Percentiles rank a stretch among this genome's conserved stretches.
These are phyloP conservation scores for Oryzias woworae DNA, from an alignment of 2,113 vertebrate species.

Conservation along the genomic window DNA sequence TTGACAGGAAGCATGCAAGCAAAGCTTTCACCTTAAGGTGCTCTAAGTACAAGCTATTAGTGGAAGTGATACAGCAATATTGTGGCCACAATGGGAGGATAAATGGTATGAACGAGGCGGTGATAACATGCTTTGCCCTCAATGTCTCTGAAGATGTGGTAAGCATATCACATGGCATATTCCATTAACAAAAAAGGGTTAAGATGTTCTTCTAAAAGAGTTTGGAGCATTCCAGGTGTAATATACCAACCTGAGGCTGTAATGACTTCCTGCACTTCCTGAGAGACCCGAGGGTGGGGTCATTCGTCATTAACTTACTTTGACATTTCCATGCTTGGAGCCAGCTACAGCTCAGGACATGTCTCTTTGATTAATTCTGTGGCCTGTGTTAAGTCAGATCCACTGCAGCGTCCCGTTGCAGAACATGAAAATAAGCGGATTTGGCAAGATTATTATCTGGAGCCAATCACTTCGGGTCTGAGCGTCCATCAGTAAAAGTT, in stretches of 20 bases:
- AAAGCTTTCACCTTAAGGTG: slow-evolving; percentile 41
- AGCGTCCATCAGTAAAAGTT: not conserved
- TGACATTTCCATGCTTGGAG: slow-evolving; percentile 17
- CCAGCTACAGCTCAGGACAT: slow-evolving; percentile 11
- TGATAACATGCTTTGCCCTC: slow-evolving; percentile 11
- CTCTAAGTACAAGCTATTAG: slow-evolving; percentile 55
- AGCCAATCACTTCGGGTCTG: slow-evolving; percentile 1
- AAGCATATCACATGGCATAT: slow-evolving; percentile 14
- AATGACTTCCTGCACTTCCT: slow-evolving; percentile 35
- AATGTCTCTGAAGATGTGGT: slow-evolving; percentile 1
- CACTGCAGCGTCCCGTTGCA: not conserved
- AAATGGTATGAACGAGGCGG: not conserved
- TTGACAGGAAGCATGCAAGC: slow-evolving; percentile 28
- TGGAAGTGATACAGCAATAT: slow-evolving; percentile 58
- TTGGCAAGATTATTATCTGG: slow-evolving; percentile 19
- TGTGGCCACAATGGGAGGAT: slow-evolving; percentile 40
- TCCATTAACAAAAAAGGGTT: slow-evolving; percentile 49
- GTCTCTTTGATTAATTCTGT: slow-evolving; percentile 14
- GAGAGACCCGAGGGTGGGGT: slow-evolving; percentile 28
- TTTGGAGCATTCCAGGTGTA: slow-evolving; percentile 11
- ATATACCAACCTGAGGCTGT: slow-evolving; percentile 6
- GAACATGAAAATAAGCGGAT: slow-evolving; percentile 19
- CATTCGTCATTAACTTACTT: slow-evolving; percentile 39
- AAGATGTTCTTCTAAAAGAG: slow-evolving; percentile 22
- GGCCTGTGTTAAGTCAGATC: slow-evolving; percentile 15